These are phyloP conservation scores for Scolopax rusticola DNA, from an alignment of 2,797 vertebrate species.

Conservation along the genomic window DNA sequence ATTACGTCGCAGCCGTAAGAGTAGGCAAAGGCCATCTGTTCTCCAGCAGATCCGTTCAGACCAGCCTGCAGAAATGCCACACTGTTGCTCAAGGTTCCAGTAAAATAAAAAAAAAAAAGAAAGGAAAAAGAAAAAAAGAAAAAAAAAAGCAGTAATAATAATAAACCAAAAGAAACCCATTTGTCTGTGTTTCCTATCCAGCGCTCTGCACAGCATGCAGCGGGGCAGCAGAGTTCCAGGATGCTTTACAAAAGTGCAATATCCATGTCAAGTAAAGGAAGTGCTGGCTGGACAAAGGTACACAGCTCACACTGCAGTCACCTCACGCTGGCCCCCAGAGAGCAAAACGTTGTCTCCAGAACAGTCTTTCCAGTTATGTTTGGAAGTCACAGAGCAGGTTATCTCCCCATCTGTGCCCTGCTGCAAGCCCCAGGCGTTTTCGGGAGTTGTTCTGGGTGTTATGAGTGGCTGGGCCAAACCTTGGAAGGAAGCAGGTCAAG, in stretches of 20 bases:
- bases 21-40: conserved; percentile 64
- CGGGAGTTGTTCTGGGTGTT: not conserved
- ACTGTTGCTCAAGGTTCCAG: conserved; percentile 49
- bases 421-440: not conserved
- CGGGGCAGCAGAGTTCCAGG: conserved; percentile 57
- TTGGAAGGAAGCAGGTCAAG: not conserved
- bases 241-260: conserved; percentile 69
- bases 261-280: conserved; percentile 64
- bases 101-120: not conserved
- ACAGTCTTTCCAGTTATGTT: conserved; percentile 42
- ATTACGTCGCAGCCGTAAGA: conserved; percentile 59
- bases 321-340: conserved; percentile 28
- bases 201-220: conserved; percentile 63
- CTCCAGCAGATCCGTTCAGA: conserved; percentile 43
- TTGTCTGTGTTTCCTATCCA: conserved; percentile 65
- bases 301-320: conserved; percentile 44
- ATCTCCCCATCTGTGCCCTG: not conserved
- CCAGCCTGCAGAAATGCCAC: conserved; percentile 55
- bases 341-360: not conserved
- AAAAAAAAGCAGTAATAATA: not conserved
- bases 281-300: conserved; percentile 59
- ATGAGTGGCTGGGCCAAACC: not conserved
- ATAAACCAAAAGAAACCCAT: conserved; percentile 52
- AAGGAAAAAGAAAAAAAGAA: accelerated
- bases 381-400: not conserved